Evolutionary conservation across 2,113 vertebrate species (phyloP).

Genomic region (Myotis davidii): DNA sequence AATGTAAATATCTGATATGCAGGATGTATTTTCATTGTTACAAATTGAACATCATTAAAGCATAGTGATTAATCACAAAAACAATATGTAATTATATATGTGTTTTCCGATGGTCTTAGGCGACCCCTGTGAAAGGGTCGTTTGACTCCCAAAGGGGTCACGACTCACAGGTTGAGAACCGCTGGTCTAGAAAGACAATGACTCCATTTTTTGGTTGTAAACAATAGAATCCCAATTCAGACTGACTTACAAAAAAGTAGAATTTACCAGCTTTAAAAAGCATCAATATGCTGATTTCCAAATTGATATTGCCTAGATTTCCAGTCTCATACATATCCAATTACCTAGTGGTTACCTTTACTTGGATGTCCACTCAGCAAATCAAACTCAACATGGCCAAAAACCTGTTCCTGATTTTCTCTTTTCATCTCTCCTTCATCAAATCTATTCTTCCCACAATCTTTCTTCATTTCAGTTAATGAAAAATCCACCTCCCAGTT

Average conservation of each 20-base stretch:
- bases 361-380: background rate
- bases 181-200: background rate
- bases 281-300: background rate
- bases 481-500: background rate
- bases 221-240: background rate
- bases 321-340: background rate
- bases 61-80: no score
- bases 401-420: background rate
- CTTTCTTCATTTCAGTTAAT: background rate
- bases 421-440: background rate
- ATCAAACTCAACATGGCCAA: background rate
- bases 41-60: no score
- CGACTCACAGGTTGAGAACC: no score
- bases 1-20: no score
- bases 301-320: background rate
- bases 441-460: background rate
- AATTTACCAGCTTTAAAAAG: slow-evolving; percentile 20
- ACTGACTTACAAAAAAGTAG: background rate
- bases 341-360: background rate
- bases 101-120: no score
- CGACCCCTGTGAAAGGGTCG: no score
- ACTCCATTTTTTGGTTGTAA: slow-evolving; percentile 6
- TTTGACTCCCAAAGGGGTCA: no score
- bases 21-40: no score
- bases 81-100: no score